Conservation (phyloP, 2,888 invertebrate species). For the Odontomyia ornata region DNA sequence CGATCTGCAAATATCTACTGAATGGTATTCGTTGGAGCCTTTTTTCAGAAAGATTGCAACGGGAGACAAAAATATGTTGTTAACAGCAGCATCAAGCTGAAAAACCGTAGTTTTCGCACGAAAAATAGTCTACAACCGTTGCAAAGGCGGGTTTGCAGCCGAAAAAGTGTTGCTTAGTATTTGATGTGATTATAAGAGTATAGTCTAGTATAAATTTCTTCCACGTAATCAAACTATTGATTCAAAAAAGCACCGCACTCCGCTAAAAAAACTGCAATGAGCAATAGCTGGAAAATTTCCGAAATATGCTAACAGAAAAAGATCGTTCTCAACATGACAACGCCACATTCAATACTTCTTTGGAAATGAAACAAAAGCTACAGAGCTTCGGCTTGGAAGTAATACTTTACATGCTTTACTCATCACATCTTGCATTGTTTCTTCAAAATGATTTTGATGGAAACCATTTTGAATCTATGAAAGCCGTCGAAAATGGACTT, state of each 20-base stretch:
- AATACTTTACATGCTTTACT: conserved; percentile 52
- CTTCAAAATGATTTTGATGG: conserved; percentile 50
- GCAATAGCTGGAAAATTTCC: too few relatives aligned
- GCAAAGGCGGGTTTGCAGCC: conserved; percentile 49
- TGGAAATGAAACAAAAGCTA: conserved; percentile 52
- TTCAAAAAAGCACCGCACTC: conserved; percentile 20
- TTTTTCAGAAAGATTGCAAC: conserved; percentile 51
- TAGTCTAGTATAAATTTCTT: neutral
- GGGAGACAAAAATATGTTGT: neutral
- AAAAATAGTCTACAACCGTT: conserved; percentile 48
- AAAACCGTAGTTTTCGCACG: conserved; percentile 49
- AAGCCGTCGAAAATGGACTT: conserved; percentile 51
- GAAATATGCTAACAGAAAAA: too few relatives aligned
- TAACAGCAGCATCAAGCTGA: conserved; percentile 48
- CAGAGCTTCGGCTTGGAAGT: conserved; percentile 53
- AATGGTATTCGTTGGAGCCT: conserved; percentile 51
- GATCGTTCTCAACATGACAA: conserved; percentile 49
- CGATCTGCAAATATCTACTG: conserved; percentile 48
- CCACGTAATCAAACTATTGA: conserved; percentile 8
- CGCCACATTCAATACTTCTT: conserved; percentile 38
- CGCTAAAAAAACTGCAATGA: neutral
- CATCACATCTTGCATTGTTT: conserved; percentile 51
- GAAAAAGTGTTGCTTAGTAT: conserved; percentile 16
- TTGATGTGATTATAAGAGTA: neutral
- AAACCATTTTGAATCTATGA: conserved; percentile 50